phyloP scores from a whole-genome alignment of 2,888 invertebrate species.

The Dendrolimus houi region DNA sequence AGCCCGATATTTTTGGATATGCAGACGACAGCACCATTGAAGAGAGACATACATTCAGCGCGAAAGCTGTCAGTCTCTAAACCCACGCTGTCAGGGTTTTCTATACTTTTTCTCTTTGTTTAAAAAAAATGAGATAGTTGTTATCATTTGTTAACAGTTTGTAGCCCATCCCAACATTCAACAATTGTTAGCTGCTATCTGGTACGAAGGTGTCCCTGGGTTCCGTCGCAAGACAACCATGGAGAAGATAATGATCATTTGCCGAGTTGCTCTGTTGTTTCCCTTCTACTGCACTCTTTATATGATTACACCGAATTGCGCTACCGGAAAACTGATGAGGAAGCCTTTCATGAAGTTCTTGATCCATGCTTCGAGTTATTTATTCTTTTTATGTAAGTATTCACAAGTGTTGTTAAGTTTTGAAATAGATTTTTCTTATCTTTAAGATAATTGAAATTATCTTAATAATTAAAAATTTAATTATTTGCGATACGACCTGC shows the following conservation, averaged over 20 bases:
- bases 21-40: too few species aligned
- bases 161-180: constrained; percentile 97
- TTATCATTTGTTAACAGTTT: constrained; percentile 74
- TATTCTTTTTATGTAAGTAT: constrained; percentile 93
- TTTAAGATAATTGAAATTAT: too few species aligned
- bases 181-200: constrained; percentile 91
- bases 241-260: constrained; percentile 84
- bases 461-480: too few species aligned
- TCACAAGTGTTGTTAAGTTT: not conserved
- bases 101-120: not conserved
- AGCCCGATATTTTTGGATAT: too few species aligned
- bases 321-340: constrained; percentile 87
- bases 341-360: constrained; percentile 98
- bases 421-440: too few species aligned
- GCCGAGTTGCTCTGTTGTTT: constrained; percentile 87
- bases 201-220: constrained; percentile 97
- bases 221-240: constrained; percentile 88
- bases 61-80: too few species aligned
- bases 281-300: constrained; percentile 92
- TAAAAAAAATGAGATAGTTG: not conserved
- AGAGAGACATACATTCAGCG: too few species aligned
- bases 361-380: constrained; percentile 94
- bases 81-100: too few species aligned
- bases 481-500: not conserved
- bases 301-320: constrained; percentile 88